Percentiles rank a stretch among this genome's conserved stretches.
Evolutionary conservation across 2,797 vertebrate species (phyloP).

Genomic region (Sylvilagus floridanus): DNA sequence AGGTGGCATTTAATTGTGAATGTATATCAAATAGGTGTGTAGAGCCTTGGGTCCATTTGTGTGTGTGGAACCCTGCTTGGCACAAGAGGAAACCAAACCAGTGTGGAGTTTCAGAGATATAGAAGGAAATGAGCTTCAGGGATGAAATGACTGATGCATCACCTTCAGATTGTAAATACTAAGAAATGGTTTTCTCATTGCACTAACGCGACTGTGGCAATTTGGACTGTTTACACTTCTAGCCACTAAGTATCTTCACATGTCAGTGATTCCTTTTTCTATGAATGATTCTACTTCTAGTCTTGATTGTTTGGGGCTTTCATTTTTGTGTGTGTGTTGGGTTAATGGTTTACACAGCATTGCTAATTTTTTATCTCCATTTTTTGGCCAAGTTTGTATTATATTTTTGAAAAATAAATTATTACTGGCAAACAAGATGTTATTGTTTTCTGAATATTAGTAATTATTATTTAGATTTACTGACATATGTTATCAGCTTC

Average conservation of each 20-base stretch:
- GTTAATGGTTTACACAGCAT: no score
- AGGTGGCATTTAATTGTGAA: no score
- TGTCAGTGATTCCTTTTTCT: no score
- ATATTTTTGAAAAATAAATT: constrained; percentile 39
- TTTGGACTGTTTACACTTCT: not conserved
- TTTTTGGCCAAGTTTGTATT: not conserved
- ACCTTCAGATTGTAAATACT: constrained; percentile 11
- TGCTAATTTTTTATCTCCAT: constrained; percentile 13
- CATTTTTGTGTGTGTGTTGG: not conserved
- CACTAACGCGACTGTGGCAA: not conserved
- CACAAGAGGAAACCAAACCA: not conserved
- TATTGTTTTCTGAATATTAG: not conserved
- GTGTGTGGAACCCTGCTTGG: no score
- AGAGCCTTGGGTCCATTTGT: no score
- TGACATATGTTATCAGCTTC: not conserved
- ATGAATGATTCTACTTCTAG: not conserved
- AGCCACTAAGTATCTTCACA: not conserved
- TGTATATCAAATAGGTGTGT: no score
- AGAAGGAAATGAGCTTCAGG: not conserved
- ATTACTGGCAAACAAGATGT: constrained; percentile 3
- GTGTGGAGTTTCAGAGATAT: not conserved
- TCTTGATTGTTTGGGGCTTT: not conserved
- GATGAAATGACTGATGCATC: not conserved
- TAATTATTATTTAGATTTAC: constrained; percentile 36
- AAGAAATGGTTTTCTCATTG: not conserved